A percentile compares a stretch with the other conserved stretches of the same genome.
Evolutionary conservation across 1,140 invertebrate species (phyloP).

Genomic region (Wasmannia auropunctata): DNA sequence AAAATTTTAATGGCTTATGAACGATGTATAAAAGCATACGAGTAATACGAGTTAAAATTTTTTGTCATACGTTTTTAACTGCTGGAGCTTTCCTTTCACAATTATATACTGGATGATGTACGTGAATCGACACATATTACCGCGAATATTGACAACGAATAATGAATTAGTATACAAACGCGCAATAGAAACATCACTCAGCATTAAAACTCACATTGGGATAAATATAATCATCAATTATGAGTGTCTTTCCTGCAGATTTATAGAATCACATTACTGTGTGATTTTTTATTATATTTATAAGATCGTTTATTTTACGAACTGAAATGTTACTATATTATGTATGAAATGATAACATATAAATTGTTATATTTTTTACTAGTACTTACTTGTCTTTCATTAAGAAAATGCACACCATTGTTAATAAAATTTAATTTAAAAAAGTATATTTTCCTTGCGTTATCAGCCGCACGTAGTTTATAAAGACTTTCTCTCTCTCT

Average conservation of each 20-base stretch:
- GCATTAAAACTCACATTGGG: slow-evolving; percentile 10
- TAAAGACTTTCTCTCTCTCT: not conserved
- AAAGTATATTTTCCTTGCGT: not conserved
- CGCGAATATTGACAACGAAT: not conserved
- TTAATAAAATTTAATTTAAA: slow-evolving; percentile 32
- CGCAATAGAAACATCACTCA: not conserved
- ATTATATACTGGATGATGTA: slow-evolving; percentile 17
- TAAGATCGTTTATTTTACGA: not conserved
- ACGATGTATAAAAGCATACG: not conserved
- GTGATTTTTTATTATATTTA: not conserved
- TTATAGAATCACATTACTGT: not conserved
- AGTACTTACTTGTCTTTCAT: not conserved
- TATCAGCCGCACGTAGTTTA: not conserved
- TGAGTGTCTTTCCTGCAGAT: not conserved
- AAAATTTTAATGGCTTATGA: not conserved
- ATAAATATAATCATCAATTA: slow-evolving; percentile 27
- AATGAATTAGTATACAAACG: not conserved
- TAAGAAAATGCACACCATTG: not conserved
- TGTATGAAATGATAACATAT: not conserved
- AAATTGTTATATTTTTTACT: not conserved
- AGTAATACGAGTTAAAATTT: not conserved
- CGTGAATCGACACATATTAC: slow-evolving; percentile 3
- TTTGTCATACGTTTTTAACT: slow-evolving; percentile 1
- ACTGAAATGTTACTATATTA: not conserved
- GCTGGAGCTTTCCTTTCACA: not conserved